Base-by-base conservation (phyloP, 1,140 invertebrate genomes). In the Drosophila quadrilineata region DNA sequence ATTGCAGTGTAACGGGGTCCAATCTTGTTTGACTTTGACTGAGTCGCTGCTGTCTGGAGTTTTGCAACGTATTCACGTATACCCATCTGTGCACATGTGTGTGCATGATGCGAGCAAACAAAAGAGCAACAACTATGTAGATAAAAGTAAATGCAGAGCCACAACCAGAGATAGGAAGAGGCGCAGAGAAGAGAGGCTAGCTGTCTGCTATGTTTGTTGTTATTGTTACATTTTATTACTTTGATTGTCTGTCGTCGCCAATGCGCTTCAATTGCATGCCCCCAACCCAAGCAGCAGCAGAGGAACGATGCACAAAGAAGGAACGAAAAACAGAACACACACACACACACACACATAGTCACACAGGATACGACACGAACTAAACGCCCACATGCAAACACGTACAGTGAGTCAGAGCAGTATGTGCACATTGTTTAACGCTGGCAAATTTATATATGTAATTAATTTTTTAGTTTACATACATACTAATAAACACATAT, bases 1-100 rank as follows among this genome's bases (percentile, higher is more conserved):
- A 40, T 41, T 56, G 52, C 31, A 52, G 45, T 59, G 19, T 31
- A 41, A 24, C 26, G 35, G 45, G 40, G 28, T 16, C 38, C 36
- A 67, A 69, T 54, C 54, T 65, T 40, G 60, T 67, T 71, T 72
- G 68, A 45, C 41, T 45, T 45, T n/a, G n/a, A 45, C 67, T 76
- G 68, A 72, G 40, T 75, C 48, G 40, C 57, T 67, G n/a, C 46
- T 49, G 71, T 82, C 76, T 72, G 68, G 53, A 69, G 52, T 59
- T n/a, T 45, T 17, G 12, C 28, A 10, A 29, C 10, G 31, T 36
- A 31, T 16, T 45, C 12, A 12, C 3, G 50, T 16, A 10, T 36
- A n/a, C n/a, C n/a, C n/a, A 31, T 19, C 10, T 26, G 38, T 24
- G 9, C 54, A 12, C 29, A 17, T 35, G 5, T 41, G 54, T 54